phyloP scores from a whole-genome alignment of 2,113 vertebrate genomes.

The Nestor notabilis region DNA sequence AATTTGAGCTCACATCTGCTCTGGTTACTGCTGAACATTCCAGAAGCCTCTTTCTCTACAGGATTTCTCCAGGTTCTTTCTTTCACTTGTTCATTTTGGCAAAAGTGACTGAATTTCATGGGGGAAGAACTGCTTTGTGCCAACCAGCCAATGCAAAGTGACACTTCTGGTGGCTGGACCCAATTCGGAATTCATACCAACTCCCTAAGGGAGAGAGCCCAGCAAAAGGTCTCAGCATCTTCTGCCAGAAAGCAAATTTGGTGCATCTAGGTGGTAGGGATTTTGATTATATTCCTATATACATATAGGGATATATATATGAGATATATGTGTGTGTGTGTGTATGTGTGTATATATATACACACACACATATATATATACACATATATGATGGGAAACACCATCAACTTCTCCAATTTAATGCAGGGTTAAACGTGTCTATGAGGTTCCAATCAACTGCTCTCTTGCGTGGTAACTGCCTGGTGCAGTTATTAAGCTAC shows the following conservation, averaged over 20 bases:
- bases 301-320: background rate
- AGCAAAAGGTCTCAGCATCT: background rate
- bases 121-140: background rate
- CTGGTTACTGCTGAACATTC: background rate
- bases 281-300: background rate
- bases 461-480: background rate
- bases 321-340: background rate
- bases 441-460: background rate
- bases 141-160: background rate
- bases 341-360: too few relatives aligned
- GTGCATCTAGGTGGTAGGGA: background rate
- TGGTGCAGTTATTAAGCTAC: background rate
- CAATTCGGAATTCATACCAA: background rate
- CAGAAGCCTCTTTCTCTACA: background rate
- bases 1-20: background rate
- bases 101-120: background rate
- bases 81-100: background rate
- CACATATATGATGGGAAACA: background rate
- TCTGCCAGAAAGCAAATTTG: background rate
- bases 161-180: background rate
- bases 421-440: background rate
- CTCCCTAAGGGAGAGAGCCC: background rate
- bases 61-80: background rate
- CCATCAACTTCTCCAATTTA: background rate
- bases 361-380: background rate